These are phyloP conservation scores for Bradypus variegatus DNA, from an alignment of 2,797 vertebrate species.

Conservation along the genomic window DNA sequence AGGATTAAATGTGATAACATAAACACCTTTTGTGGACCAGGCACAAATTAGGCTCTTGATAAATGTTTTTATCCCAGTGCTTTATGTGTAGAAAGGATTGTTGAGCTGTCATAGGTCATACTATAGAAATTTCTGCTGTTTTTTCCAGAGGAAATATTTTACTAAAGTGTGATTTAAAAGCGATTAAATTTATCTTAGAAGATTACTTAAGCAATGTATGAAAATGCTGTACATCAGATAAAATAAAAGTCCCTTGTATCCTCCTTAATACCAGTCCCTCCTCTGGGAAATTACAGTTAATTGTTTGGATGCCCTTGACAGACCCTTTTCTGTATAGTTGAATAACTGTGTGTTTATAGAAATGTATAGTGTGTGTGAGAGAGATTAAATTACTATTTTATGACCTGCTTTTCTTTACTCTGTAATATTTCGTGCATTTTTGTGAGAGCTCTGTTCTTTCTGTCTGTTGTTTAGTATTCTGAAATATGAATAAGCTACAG, in stretches of 20 bases:
- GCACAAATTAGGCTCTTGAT: neutral
- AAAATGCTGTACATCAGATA: conserved; percentile 2
- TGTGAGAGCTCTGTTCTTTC: conserved; percentile 14
- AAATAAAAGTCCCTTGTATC: neutral
- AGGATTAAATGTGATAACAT: conserved; percentile 12
- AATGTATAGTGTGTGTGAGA: neutral
- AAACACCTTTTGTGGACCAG: neutral
- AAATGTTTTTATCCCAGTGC: neutral
- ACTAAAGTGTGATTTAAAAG: conserved; percentile 22
- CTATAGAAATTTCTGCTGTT: conserved; percentile 13
- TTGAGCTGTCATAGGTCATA: neutral
- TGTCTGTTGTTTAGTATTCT: neutral
- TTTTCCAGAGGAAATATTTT: conserved; percentile 12
- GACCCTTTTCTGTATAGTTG: neutral
- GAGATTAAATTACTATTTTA: neutral
- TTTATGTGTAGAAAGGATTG: conserved; percentile 27
- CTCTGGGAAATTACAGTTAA: neutral
- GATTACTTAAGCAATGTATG: neutral
- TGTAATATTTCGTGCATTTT: neutral
- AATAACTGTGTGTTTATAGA: neutral
- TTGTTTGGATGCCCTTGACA: conserved; percentile 8
- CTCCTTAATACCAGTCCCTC: neutral
- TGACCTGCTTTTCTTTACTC: neutral
- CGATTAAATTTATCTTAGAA: neutral
- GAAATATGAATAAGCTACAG: neutral